A percentile compares a stretch with the other conserved stretches of the same genome.
These are phyloP conservation scores for Coenobita brevimanus DNA, from an alignment of 1,140 invertebrate genomes.

Conservation along the genomic window DNA sequence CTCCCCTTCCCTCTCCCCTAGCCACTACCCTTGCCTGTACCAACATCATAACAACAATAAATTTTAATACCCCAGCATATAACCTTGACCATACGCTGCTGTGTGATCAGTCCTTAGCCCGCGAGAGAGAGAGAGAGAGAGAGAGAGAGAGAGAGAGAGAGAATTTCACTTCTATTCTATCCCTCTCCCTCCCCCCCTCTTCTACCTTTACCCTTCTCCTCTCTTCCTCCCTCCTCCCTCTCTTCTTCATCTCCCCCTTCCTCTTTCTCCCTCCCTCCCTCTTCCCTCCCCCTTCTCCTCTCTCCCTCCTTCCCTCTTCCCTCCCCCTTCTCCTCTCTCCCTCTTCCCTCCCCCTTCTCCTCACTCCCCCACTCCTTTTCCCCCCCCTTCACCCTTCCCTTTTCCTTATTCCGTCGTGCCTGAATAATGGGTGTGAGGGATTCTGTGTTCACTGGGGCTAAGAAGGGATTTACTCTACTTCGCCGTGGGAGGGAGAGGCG, in stretches of 20 bases:
- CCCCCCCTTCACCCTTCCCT: too few species aligned
- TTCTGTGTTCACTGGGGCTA: too few species aligned
- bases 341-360: neutral
- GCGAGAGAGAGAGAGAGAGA: neutral
- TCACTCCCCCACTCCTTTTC: too few species aligned
- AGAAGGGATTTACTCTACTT: too few species aligned
- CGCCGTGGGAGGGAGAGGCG: too few species aligned
- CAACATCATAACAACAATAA: neutral
- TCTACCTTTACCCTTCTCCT: neutral
- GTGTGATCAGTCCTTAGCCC: neutral
- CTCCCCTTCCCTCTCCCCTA: neutral
- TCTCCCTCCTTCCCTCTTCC: neutral
- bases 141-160: too few species aligned
- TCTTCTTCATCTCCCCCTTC: neutral
- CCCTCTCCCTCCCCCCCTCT: neutral
- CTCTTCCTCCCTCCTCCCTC: neutral
- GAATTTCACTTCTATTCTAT: neutral
- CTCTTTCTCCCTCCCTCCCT: neutral
- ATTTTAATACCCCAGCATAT: neutral
- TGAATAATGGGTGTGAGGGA: too few species aligned
- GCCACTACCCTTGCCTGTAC: neutral
- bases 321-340: neutral
- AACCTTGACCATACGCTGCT: neutral
- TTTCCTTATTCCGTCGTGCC: neutral
- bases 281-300: neutral